Evolutionary conservation across 2,888 invertebrate species (phyloP).

Genomic region (Melieria crassipennis): DNA sequence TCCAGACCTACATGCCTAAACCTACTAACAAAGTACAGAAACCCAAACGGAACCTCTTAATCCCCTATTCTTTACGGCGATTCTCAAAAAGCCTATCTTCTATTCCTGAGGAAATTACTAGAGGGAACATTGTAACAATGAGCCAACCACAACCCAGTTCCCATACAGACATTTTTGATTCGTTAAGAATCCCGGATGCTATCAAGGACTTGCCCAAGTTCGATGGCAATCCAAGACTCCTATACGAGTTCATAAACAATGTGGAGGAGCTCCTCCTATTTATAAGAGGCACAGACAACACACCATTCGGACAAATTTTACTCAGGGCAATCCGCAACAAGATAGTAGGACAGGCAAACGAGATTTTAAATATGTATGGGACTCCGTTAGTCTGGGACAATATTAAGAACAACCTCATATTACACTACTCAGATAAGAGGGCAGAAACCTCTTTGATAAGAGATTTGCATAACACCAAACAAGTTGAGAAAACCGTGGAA

Average conservation of each 20-base stretch:
- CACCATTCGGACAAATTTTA: slow-evolving; percentile 19
- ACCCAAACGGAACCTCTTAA: no score
- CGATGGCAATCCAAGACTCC: slow-evolving; percentile 9
- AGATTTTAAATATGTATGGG: neutral
- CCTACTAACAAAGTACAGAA: no score
- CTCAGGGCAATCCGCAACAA: slow-evolving; percentile 38
- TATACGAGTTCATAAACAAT: neutral
- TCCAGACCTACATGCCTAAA: no score
- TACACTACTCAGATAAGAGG: slow-evolving; percentile 5
- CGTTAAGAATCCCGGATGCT: slow-evolving; percentile 3
- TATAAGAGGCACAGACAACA: neutral
- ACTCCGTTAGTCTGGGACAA: neutral
- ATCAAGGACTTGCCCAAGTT: slow-evolving; percentile 13
- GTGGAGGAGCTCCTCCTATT: slow-evolving; percentile 27
- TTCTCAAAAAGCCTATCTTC: no score
- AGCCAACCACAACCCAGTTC: no score
- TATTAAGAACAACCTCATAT: no score
- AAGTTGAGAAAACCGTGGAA: slow-evolving; percentile 40
- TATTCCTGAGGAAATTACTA: no score
- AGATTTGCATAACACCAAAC: slow-evolving; percentile 14
- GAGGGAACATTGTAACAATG: no score
- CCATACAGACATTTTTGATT: neutral
- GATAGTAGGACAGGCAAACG: slow-evolving; percentile 9
- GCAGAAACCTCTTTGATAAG: slow-evolving; percentile 34
- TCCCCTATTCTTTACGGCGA: no score